These are phyloP conservation scores for Microctonus hyperodae DNA, from an alignment of 2,888 invertebrate genomes.

Conservation along the genomic window DNA sequence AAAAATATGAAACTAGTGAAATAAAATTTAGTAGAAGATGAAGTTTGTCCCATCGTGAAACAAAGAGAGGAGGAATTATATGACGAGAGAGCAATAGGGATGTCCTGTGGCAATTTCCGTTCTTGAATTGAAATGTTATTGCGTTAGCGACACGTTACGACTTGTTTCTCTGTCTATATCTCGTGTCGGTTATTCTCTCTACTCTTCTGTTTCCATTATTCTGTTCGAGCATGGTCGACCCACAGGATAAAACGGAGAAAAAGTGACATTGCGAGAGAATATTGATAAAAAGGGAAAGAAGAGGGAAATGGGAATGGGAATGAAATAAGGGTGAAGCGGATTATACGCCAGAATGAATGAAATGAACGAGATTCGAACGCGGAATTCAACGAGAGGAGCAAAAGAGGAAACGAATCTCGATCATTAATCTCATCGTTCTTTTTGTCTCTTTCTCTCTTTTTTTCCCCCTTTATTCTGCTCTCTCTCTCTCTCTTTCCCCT, in stretches of 20 bases:
- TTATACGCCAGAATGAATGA: constrained; percentile 30
- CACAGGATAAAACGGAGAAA: constrained; percentile 22
- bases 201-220: constrained; percentile 34
- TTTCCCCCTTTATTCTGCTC: constrained; percentile 23
- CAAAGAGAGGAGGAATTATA: constrained; percentile 26
- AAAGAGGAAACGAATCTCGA: constrained; percentile 22
- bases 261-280: constrained; percentile 16
- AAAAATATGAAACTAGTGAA: constrained; percentile 16
- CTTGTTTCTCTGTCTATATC: constrained; percentile 23
- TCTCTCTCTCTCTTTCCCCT: not conserved
- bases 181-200: constrained; percentile 12
- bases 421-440: constrained; percentile 30
- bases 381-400: constrained; percentile 7
- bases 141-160: constrained; percentile 56
- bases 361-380: constrained; percentile 30
- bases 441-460: constrained; percentile 24
- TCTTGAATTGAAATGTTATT: constrained; percentile 62
- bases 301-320: constrained; percentile 6
- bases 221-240: constrained; percentile 9
- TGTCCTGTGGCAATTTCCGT: constrained; percentile 59
- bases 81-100: constrained; percentile 23
- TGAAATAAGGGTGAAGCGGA: constrained; percentile 24
- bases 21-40: constrained; percentile 19
- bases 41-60: constrained; percentile 1
- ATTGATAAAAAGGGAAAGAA: constrained; percentile 5